Conservation (phyloP, 2,797 vertebrate genomes). For the Gymnocypris eckloni region DNA sequence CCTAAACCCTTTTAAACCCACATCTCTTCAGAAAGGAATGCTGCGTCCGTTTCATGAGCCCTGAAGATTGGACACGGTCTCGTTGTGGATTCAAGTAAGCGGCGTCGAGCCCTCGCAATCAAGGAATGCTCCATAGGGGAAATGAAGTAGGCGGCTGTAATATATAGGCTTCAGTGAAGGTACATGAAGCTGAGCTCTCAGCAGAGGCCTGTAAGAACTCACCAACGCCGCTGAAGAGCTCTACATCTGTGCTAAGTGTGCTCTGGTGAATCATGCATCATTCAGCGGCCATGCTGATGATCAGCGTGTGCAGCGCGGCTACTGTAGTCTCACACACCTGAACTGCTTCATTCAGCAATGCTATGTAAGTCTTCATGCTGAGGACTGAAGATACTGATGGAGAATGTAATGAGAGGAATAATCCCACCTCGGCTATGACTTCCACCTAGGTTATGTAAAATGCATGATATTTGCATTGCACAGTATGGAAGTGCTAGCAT, state of each 20-base stretch:
- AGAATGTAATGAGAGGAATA: not conserved
- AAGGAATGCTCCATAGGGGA: not conserved
- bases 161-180: conserved; percentile 23
- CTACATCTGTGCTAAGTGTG: conserved; percentile 11
- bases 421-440: no score
- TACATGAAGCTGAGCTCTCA: not conserved
- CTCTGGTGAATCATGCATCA: conserved; percentile 27
- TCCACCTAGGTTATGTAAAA: not conserved
- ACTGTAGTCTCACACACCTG: conserved; percentile 11
- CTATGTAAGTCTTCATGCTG: not conserved
- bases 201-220: conserved; percentile 7
- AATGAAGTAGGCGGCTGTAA: conserved; percentile 22
- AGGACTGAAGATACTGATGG: not conserved
- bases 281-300: not conserved
- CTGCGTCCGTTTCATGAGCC: conserved; percentile 22
- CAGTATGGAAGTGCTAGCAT: not conserved
- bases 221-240: not conserved
- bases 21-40: conserved; percentile 16
- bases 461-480: not conserved
- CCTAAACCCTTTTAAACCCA: conserved; percentile 22
- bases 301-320: not conserved
- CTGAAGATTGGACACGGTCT: not conserved
- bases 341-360: conserved; percentile 11
- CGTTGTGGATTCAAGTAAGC: conserved; percentile 10
- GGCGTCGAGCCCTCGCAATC: not conserved